Evolutionary conservation across 1,140 invertebrate genomes (phyloP), one percentile per base, ranked within the genome.

Genomic region (Leptinotarsa texana): DNA sequence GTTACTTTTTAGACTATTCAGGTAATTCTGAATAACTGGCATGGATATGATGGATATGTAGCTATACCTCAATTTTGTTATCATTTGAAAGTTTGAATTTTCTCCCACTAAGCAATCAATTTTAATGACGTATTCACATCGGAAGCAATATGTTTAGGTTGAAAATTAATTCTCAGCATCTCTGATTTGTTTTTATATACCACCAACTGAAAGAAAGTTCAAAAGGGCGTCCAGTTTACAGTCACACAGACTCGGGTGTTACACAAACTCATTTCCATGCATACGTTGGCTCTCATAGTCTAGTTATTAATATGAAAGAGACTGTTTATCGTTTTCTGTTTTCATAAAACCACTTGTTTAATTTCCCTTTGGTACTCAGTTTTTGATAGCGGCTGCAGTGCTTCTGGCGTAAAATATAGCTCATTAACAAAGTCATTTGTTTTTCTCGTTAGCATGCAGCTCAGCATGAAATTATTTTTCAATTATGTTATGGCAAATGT

Each of bases 391-490:
- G 51, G 51, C 51, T 57, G 51, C 51, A 57, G 51, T 57, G 51
- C 51, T 57, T 57, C 51, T 57, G n/a, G 51, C 51, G n/a, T 57
- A n/a, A 57, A 57, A 57, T 57, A 57, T 5, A 57, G 51, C 51
- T 57, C 51, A 57, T 57, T 57, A 57, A 57, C 51, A 18, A 57
- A 57, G 17, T 57, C 51, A 57, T 57, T 57, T 18, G 51, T 57
- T 57, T 57, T 57, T 18, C 51, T 57, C 51, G n/a, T 18, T 57
- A 57, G n/a, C n/a, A 57, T 57, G 51, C 51, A 57, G 51, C n/a
- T 18, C n/a, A 13, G 15, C n/a, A 57, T 57, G 51, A 18, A 57
- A 57, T 57, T 57, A 57, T 57, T 57, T 57, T 57, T 57, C 51
- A 57, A 57, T 57, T 57, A 57, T 57, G 51, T 57, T 18, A 57